A percentile compares a stretch with the other conserved stretches of the same genome.
phyloP scores from a whole-genome alignment of 2,888 invertebrate genomes.

The Hermaeophaga mercurialis region DNA sequence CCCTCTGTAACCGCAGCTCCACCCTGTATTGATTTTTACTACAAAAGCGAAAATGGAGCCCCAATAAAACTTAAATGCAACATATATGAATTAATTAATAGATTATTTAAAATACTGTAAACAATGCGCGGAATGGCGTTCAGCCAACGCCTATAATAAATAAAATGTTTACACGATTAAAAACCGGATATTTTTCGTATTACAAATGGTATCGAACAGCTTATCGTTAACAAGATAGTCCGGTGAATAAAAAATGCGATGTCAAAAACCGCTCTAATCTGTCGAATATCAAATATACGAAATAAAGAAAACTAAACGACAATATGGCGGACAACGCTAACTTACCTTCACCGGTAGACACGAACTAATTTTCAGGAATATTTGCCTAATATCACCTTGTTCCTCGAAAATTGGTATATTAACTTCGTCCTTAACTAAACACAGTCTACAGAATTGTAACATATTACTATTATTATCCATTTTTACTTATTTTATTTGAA shows the following conservation, averaged over 20 bases:
- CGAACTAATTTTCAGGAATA: slow-evolving; percentile 71
- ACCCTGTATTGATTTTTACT: no score
- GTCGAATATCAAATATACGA: slow-evolving; percentile 49
- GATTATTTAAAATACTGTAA: not conserved
- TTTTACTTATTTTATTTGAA: slow-evolving; percentile 43
- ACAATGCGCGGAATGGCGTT: not conserved
- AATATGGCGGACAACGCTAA: slow-evolving; percentile 51
- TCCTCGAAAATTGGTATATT: slow-evolving; percentile 73
- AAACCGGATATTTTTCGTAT: not conserved
- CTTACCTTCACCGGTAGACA: slow-evolving; percentile 77
- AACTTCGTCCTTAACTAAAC: slow-evolving; percentile 61
- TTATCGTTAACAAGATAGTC: slow-evolving; percentile 32
- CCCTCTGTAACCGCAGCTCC: no score
- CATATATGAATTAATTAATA: no score
- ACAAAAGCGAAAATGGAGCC: no score
- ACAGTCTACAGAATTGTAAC: slow-evolving; percentile 56
- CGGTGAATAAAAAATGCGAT: slow-evolving; percentile 36
- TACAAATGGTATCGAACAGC: not conserved
- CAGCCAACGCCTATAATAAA: slow-evolving; percentile 23
- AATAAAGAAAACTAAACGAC: slow-evolving; percentile 40
- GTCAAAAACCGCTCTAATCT: slow-evolving; percentile 37
- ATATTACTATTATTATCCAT: slow-evolving; percentile 55
- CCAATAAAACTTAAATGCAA: not conserved
- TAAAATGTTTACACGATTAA: not conserved
- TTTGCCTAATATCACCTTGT: slow-evolving; percentile 65